phyloP scores from a whole-genome alignment of 2,113 vertebrate species.

The Bucco capensis region DNA sequence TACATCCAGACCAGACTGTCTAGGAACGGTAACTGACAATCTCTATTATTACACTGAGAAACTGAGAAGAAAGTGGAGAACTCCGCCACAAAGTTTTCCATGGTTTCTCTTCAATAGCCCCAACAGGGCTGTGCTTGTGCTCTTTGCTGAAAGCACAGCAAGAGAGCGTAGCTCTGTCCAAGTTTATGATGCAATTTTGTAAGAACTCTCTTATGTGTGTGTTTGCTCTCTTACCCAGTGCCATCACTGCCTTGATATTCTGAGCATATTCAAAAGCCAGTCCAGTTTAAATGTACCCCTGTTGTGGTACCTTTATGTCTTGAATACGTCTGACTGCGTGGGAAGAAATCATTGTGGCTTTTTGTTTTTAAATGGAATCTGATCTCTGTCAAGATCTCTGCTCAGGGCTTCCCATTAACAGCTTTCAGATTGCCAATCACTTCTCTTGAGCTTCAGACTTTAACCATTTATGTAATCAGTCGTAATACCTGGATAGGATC shows the following conservation, averaged over 20 bases:
- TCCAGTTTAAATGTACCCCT: slow-evolving; percentile 17
- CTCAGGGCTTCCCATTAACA: slow-evolving; percentile 10
- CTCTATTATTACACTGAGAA: background rate
- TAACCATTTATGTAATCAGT: slow-evolving; percentile 26
- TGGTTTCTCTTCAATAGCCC: background rate
- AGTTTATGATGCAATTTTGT: background rate
- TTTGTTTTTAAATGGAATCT: slow-evolving; percentile 39
- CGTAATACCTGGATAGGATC: background rate
- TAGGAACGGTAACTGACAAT: background rate
- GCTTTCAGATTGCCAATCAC: slow-evolving; percentile 10
- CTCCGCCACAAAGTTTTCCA: background rate
- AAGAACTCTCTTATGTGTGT: background rate
- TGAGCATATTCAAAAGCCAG: background rate
- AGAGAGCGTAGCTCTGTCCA: background rate
- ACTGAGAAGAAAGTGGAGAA: background rate
- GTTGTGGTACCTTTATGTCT: slow-evolving; percentile 41
- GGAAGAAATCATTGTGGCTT: background rate
- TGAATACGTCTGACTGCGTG: background rate
- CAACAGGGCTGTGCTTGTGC: background rate
- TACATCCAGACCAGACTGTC: background rate
- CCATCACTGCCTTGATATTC: background rate
- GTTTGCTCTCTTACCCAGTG: slow-evolving; percentile 9
- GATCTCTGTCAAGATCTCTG: slow-evolving; percentile 10
- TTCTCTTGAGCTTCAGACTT: background rate
- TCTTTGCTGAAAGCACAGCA: background rate